Evolutionary conservation across 2,113 vertebrate genomes (phyloP), one percentile per base, ranked within the genome.

Genomic region (Carassius carassius): DNA sequence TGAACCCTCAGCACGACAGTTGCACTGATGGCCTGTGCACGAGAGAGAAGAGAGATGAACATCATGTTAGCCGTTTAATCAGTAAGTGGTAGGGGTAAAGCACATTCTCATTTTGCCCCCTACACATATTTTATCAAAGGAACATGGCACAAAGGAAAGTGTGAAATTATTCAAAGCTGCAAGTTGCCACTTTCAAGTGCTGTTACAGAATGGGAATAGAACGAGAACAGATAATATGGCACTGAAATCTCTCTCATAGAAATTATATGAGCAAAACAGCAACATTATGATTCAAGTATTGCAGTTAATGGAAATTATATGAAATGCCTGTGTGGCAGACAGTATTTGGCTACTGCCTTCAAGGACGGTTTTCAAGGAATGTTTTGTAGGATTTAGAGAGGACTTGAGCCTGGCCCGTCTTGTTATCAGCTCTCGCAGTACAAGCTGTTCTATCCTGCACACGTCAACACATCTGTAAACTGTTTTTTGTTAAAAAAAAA

Each of bases 1-100:
- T 12, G 93, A 91, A 25, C 95, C 94, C 83, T 94, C 92, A 0
- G 75, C 84, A 86, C 92, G 95, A 91, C 95, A 95, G 93, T 95
- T 95, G 83, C 92, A 92, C 14, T 19, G 63, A 41, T 65, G 32
- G 4, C 88, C 92, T 91, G 75, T n/a, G 13, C 29, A 10, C 29
- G 16, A 85, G 6, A 81, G 65, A 81, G 29, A 35, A 69, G 2
- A 37, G 25, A 54, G 41, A 74, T 49, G 25, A 16, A 44, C 3
- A 37, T 19, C 21, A 44, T 73, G 67, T 41, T 41, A 19, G 7
- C 58, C 2, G 35, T 37, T 54, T 11, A 56, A 21, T 77, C 32
- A 41, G 56, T 13, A 44, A 62, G 76, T 47, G 77, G 54, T 67
- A 17, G n/a, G 17, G n/a, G 62, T 29, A 58, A 51, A 49, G 29